phyloP scores from a whole-genome alignment of 2,113 vertebrate genomes.

The Neopipo cinnamomea region DNA sequence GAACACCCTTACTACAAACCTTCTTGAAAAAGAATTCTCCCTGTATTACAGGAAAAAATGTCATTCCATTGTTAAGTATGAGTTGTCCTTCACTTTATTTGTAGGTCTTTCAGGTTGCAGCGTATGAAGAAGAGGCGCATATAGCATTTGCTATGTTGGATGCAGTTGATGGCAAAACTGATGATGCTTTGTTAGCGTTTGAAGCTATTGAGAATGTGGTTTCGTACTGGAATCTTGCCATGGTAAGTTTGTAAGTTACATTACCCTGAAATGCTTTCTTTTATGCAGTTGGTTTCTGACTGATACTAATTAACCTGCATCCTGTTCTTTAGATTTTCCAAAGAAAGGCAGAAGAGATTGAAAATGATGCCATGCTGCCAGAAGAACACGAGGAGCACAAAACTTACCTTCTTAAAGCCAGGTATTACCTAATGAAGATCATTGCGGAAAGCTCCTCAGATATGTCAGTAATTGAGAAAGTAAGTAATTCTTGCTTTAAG shows the following conservation, averaged over 20 bases:
- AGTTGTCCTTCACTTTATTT: not conserved
- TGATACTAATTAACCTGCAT: not conserved
- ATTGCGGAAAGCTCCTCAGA: constrained; percentile 78
- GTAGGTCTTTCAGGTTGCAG: constrained; percentile 81
- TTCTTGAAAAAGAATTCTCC: not conserved
- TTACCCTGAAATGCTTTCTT: not conserved
- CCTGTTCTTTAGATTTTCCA: constrained; percentile 84
- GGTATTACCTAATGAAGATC: constrained; percentile 84
- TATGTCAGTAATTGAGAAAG: constrained; percentile 81
- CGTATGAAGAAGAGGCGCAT: constrained; percentile 84
- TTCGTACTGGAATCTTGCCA: constrained; percentile 91
- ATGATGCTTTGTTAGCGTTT: constrained; percentile 88
- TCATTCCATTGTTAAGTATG: not conserved
- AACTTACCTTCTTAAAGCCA: constrained; percentile 83
- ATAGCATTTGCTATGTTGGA: constrained; percentile 85
- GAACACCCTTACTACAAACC: not conserved
- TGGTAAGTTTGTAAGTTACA: constrained; percentile 72
- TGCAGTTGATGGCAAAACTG: constrained; percentile 90
- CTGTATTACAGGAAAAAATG: not conserved
- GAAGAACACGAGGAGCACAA: constrained; percentile 89
- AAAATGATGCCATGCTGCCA: constrained; percentile 79
- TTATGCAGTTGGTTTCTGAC: not conserved
- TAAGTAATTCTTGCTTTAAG: constrained; percentile 45
- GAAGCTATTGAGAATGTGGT: constrained; percentile 87
- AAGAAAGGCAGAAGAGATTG: constrained; percentile 89